A percentile compares a stretch with the other conserved stretches of the same genome.
These are phyloP conservation scores for Panthera leo DNA, from an alignment of 2,113 vertebrate species.

Conservation along the genomic window DNA sequence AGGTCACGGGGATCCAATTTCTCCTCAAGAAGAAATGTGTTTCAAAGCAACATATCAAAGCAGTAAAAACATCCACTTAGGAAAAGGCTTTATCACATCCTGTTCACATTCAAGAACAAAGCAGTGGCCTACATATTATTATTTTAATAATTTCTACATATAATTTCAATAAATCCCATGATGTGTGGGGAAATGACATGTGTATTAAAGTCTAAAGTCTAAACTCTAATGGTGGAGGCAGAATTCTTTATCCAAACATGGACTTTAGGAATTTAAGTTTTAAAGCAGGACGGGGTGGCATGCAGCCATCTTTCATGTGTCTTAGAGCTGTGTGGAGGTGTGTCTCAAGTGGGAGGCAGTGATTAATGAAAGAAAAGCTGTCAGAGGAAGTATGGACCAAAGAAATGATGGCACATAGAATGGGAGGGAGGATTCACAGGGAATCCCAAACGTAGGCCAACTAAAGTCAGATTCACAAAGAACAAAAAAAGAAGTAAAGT, in stretches of 20 bases:
- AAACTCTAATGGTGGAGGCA: background rate
- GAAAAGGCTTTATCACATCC: background rate
- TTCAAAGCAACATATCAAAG: background rate
- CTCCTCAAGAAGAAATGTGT: background rate
- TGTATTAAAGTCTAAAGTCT: too few relatives aligned
- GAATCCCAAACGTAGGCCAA: background rate
- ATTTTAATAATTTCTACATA: background rate
- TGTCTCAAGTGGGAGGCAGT: background rate
- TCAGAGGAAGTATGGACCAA: background rate
- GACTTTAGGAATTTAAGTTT: background rate
- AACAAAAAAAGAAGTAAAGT: background rate
- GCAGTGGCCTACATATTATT: background rate
- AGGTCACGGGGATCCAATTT: background rate
- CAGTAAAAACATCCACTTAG: background rate
- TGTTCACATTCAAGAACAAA: background rate
- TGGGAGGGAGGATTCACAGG: background rate
- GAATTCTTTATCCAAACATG: background rate
- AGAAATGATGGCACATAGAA: too few relatives aligned
- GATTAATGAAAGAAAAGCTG: background rate
- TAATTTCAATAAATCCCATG: background rate
- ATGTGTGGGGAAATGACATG: background rate
- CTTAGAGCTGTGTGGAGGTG: background rate
- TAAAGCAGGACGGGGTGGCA: background rate
- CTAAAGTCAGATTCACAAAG: background rate
- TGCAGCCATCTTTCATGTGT: background rate